Percentiles rank a stretch among this genome's conserved stretches.
phyloP scores from a whole-genome alignment of 2,888 invertebrate genomes.

The Trypoxylon attenuatum region DNA sequence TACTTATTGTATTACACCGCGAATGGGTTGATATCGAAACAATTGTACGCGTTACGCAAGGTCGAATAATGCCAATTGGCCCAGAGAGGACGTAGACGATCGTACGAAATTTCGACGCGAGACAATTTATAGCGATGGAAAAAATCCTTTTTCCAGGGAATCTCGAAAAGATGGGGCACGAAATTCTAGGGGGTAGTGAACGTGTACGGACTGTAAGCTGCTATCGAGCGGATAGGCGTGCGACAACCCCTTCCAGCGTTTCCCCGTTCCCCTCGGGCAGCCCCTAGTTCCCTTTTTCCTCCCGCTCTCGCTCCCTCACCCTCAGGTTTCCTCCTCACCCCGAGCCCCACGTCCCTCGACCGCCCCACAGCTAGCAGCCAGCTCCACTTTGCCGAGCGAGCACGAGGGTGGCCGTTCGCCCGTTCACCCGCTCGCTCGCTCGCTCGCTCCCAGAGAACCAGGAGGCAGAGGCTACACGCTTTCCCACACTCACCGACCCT shows the following conservation, averaged over 20 bases:
- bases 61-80: too few relatives aligned
- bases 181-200: constrained; percentile 60
- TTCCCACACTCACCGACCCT: constrained; percentile 59
- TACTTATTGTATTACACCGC: too few relatives aligned
- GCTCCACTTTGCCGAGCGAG: constrained; percentile 47
- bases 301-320: constrained; percentile 43
- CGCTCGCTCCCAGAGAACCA: too few relatives aligned
- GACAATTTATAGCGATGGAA: not conserved
- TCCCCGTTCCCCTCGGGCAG: constrained; percentile 17
- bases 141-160: constrained; percentile 13
- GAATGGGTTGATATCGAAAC: too few relatives aligned
- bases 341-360: constrained; percentile 29
- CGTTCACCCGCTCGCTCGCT: too few relatives aligned
- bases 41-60: too few relatives aligned
- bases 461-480: constrained; percentile 64
- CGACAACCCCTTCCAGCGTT: constrained; percentile 60
- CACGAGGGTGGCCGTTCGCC: constrained; percentile 42
- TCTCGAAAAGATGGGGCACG: constrained; percentile 47
- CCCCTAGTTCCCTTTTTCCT: constrained; percentile 49
- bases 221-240: constrained; percentile 74
- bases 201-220: constrained; percentile 71
- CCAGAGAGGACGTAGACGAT: too few relatives aligned
- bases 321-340: constrained; percentile 18
- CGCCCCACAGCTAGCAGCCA: constrained; percentile 42
- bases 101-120: too few relatives aligned